Evolutionary conservation across 1,140 invertebrate genomes (phyloP).

Genomic region (Coenobita brevimanus): DNA sequence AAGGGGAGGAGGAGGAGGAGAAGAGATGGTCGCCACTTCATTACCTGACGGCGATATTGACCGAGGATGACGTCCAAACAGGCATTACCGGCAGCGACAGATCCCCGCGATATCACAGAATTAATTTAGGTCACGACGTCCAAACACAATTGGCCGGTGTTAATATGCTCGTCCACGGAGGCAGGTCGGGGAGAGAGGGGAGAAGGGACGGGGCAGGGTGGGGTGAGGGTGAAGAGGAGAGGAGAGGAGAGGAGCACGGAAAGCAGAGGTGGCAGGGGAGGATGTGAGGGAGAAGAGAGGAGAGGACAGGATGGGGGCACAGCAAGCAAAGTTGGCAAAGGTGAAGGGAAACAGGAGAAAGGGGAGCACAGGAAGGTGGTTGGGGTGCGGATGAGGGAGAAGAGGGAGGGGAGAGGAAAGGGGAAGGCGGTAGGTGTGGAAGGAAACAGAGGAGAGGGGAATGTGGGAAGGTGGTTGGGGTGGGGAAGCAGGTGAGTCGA

Average conservation of each 20-base stretch:
- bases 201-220: background rate
- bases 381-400: background rate
- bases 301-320: background rate
- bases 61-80: background rate
- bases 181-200: background rate
- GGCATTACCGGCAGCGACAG: background rate
- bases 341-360: too few species aligned
- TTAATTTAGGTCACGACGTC: constrained; percentile 41
- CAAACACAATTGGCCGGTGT: constrained; percentile 36
- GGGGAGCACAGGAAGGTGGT: background rate
- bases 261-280: background rate
- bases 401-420: background rate
- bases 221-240: background rate
- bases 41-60: background rate
- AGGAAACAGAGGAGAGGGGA: background rate
- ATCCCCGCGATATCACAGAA: constrained; percentile 19
- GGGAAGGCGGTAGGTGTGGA: background rate
- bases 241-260: background rate
- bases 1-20: too few species aligned
- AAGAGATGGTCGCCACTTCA: background rate
- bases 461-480: background rate
- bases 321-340: background rate
- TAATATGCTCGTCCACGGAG: constrained; percentile 40
- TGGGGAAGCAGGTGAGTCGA: background rate
- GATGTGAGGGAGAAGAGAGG: background rate